Evolutionary conservation across 2,888 invertebrate species (phyloP).

Genomic region (Standfussiana lucernea): DNA sequence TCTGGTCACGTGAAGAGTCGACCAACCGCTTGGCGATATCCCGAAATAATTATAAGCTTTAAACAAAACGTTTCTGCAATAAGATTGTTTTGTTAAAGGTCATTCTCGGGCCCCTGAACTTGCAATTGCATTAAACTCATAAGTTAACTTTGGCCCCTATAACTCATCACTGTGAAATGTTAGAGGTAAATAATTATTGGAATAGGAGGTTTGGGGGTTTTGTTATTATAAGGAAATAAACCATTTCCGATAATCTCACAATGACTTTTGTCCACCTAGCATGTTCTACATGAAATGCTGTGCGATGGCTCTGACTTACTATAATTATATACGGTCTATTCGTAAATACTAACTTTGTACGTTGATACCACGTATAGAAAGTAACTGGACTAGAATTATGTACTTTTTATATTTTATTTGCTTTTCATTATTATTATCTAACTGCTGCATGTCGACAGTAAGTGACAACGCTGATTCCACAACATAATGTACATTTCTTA

Average conservation of each 20-base stretch:
- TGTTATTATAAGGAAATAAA: neutral
- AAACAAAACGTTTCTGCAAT: too few relatives aligned
- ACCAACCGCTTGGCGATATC: too few relatives aligned
- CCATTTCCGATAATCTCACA: neutral
- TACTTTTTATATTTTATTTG: neutral
- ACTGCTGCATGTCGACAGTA: neutral
- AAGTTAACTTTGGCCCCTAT: neutral
- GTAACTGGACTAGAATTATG: neutral
- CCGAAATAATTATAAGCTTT: too few relatives aligned
- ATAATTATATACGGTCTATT: slow-evolving; percentile 56
- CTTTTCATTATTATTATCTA: neutral
- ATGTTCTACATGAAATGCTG: neutral
- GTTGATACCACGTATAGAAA: neutral
- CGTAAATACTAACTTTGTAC: slow-evolving; percentile 76
- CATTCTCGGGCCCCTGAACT: too few relatives aligned
- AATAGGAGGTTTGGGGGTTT: neutral
- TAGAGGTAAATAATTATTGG: neutral
- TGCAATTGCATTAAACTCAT: too few relatives aligned
- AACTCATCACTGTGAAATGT: neutral
- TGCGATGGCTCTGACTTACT: neutral
- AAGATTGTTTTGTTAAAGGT: too few relatives aligned
- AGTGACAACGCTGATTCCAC: neutral
- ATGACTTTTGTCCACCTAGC: neutral
- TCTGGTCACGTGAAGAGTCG: too few relatives aligned
- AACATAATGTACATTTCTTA: neutral